A percentile compares a stretch with the other conserved stretches of the same genome.
phyloP scores from a whole-genome alignment of 2,888 invertebrate genomes.

The Erynnis tages region DNA sequence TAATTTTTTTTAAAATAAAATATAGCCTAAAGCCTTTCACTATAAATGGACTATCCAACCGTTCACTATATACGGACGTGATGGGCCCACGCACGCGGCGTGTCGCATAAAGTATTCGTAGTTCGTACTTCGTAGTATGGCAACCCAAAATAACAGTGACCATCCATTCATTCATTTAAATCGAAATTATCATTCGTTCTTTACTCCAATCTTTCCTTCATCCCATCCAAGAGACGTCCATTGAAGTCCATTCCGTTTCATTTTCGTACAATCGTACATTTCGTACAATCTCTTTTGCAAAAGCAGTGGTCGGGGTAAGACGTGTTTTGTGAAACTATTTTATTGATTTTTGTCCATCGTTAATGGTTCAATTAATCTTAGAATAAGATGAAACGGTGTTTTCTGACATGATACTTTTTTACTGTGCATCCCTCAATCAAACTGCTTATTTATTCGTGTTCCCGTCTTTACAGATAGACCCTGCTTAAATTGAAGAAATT shows the following conservation, averaged over 20 bases:
- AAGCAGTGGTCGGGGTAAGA: conserved; percentile 76
- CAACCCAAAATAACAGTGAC: not conserved
- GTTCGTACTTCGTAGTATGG: not conserved
- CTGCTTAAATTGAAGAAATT: conserved; percentile 52
- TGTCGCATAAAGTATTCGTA: no score
- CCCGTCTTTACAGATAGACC: conserved; percentile 46
- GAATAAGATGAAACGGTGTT: not conserved
- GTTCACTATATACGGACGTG: no score
- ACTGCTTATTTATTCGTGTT: not conserved
- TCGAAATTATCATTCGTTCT: not conserved
- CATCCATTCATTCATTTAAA: conserved; percentile 11
- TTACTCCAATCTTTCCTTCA: not conserved
- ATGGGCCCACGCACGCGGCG: no score
- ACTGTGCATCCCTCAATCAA: no score
- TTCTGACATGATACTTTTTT: no score
- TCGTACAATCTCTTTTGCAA: conserved; percentile 44
- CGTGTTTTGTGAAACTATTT: conserved; percentile 38
- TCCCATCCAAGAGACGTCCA: no score
- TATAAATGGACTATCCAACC: no score
- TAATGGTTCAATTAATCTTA: no score
- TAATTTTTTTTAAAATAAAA: no score
- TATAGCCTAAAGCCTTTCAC: no score
- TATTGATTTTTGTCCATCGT: conserved; percentile 43
- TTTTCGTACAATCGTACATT: not conserved
- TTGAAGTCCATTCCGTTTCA: no score